phyloP scores from a whole-genome alignment of 2,797 vertebrate species.

The Onychomys torridus region DNA sequence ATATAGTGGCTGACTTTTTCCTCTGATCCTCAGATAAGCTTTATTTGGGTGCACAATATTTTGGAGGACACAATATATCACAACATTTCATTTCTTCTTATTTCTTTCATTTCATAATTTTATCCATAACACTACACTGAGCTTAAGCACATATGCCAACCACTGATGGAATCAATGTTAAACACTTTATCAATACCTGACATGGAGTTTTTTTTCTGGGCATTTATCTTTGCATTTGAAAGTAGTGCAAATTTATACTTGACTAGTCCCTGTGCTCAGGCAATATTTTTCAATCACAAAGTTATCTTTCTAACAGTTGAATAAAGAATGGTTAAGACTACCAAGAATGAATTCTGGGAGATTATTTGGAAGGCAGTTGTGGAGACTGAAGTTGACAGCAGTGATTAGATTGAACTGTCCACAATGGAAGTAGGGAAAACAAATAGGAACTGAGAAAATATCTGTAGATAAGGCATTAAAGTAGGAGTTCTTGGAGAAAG shows the following conservation, averaged over 20 bases:
- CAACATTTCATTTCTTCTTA: neutral
- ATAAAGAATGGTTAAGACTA: neutral
- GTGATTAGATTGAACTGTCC: neutral
- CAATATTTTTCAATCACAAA: neutral
- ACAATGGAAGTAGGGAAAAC: constrained; percentile 20
- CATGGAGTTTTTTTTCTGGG: neutral
- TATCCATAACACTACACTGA: neutral
- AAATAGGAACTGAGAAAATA: neutral
- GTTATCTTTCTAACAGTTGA: neutral
- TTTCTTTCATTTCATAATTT: neutral
- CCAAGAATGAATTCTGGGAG: neutral
- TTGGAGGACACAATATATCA: too few species aligned
- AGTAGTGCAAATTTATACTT: neutral
- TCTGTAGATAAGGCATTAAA: neutral
- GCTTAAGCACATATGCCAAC: neutral
- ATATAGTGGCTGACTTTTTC: too few species aligned
- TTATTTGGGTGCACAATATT: too few species aligned
- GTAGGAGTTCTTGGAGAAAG: neutral
- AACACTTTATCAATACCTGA: neutral
- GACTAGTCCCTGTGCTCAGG: neutral
- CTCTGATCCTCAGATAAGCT: too few species aligned
- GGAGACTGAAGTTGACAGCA: neutral
- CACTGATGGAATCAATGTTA: neutral
- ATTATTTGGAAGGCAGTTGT: neutral
- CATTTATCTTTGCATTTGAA: constrained; percentile 30